These are phyloP conservation scores for Ophiothrix spiculata DNA, from an alignment of 35 echinoderm and acorn worm genomes.

Conservation along the genomic window DNA sequence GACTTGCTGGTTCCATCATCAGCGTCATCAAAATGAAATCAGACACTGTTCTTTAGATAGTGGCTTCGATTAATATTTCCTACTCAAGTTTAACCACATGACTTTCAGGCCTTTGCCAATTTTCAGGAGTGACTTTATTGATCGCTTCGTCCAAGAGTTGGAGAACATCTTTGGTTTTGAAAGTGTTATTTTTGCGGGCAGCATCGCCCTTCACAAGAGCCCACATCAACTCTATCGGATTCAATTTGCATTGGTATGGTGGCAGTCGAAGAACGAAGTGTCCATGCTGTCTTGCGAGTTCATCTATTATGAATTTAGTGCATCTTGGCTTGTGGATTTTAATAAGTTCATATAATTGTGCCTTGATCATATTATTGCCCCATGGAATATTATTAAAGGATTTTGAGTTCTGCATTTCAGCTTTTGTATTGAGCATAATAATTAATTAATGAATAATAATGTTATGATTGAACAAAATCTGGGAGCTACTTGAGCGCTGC, in stretches of 20 bases:
- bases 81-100: background rate
- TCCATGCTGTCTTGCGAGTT: background rate
- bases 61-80: background rate
- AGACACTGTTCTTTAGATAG: background rate
- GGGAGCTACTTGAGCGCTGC: too few relatives aligned
- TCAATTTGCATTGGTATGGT: background rate
- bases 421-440: too few relatives aligned
- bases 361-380: background rate
- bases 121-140: background rate
- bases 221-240: background rate
- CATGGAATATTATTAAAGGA: background rate
- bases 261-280: background rate
- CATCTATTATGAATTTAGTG: background rate
- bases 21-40: background rate
- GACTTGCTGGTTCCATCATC: background rate
- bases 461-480: too few relatives aligned
- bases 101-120: background rate
- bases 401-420: background rate
- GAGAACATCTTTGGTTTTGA: background rate
- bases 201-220: background rate
- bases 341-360: background rate
- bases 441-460: too few relatives aligned
- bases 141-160: background rate
- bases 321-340: background rate
- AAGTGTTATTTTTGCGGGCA: background rate